phyloP scores from a whole-genome alignment of 2,113 vertebrate genomes.

The Phylloscopus trochilus region DNA sequence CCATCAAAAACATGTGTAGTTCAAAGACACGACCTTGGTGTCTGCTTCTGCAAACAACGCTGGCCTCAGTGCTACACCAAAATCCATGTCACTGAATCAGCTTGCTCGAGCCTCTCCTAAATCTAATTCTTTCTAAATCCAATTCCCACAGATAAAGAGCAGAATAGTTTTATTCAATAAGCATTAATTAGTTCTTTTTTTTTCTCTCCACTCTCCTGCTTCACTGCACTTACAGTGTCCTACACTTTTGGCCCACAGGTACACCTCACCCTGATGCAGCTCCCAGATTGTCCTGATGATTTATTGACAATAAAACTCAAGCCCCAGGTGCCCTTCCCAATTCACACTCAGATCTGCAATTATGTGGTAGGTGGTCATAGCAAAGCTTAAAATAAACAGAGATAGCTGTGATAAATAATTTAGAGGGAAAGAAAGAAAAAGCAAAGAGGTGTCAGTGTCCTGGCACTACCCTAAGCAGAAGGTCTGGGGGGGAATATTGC shows the following conservation, averaged over 20 bases:
- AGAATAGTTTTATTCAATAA: constrained; percentile 18
- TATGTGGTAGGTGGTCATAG: background rate
- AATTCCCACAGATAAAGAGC: constrained; percentile 24
- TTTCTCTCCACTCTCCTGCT: background rate
- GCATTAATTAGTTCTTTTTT: constrained; percentile 14
- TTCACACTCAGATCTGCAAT: background rate
- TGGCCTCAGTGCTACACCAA: background rate
- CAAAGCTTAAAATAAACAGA: background rate
- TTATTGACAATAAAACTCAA: background rate
- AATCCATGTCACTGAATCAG: background rate
- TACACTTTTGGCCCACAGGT: background rate
- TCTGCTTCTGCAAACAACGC: constrained; percentile 16
- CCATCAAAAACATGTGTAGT: background rate
- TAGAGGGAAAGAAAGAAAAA: background rate
- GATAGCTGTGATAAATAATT: background rate
- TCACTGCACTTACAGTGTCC: background rate
- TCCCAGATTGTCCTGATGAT: background rate
- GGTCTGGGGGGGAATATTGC: background rate
- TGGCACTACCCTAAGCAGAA: background rate
- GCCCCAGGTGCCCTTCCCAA: background rate
- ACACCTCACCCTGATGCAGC: background rate
- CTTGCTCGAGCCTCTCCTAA: background rate
- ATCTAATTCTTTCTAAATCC: constrained; percentile 14
- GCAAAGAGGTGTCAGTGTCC: background rate
- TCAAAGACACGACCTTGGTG: constrained; percentile 34